Percentiles rank a stretch among this genome's conserved stretches.
Conservation (phyloP, 2,888 invertebrate genomes). For the Mythimna lalbum region DNA sequence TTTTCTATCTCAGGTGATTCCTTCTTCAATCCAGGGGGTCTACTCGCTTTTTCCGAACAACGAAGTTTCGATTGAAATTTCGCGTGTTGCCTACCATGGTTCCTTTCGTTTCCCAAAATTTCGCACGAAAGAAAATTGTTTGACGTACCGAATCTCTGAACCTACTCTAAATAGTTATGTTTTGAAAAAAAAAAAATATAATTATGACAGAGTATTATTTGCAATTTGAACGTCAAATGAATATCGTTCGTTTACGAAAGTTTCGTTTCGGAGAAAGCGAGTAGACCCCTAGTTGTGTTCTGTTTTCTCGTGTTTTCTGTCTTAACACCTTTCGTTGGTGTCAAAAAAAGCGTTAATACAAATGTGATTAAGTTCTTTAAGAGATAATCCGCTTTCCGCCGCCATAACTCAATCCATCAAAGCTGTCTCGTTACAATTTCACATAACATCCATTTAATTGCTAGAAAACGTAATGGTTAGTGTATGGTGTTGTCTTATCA, state of each 20-base stretch:
- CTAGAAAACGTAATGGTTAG: constrained; percentile 57
- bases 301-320: constrained; percentile 1
- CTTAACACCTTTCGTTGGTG: constrained; percentile 20
- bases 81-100: too few relatives aligned
- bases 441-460: constrained; percentile 38
- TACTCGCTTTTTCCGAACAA: too few relatives aligned
- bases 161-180: too few relatives aligned
- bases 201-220: too few relatives aligned
- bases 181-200: too few relatives aligned
- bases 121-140: too few relatives aligned
- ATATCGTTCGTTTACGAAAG: too few relatives aligned
- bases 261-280: too few relatives aligned
- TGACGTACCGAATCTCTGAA: too few relatives aligned
- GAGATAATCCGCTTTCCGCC: constrained; percentile 40
- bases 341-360: constrained; percentile 34
- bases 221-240: too few relatives aligned
- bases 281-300: neutral
- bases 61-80: too few relatives aligned
- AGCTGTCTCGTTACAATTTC: constrained; percentile 49
- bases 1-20: neutral
- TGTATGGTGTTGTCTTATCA: constrained; percentile 59
- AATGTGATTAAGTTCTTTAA: constrained; percentile 30
- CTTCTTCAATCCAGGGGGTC: neutral
- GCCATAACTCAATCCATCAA: constrained; percentile 37
- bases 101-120: too few relatives aligned